These are phyloP conservation scores for Muscina levida DNA, from an alignment of 2,888 invertebrate species.

Conservation along the genomic window DNA sequence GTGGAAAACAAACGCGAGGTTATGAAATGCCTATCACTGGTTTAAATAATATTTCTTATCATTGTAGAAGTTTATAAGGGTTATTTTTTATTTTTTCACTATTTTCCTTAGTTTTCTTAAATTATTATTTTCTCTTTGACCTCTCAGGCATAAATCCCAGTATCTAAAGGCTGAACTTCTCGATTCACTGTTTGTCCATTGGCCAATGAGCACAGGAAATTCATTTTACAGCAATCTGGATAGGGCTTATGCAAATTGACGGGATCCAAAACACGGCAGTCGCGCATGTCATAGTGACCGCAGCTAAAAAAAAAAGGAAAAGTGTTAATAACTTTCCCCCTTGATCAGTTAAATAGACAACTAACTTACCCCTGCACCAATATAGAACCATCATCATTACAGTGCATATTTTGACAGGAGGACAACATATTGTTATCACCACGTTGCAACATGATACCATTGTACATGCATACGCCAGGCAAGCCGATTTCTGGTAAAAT, in stretches of 20 bases:
- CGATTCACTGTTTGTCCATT: constrained; percentile 58
- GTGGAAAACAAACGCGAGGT: too few relatives aligned
- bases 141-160: constrained; percentile 60
- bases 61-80: too few relatives aligned
- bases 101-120: too few relatives aligned
- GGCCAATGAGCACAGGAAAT: constrained; percentile 65
- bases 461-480: constrained; percentile 69
- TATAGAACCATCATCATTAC: constrained; percentile 70
- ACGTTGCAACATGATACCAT: constrained; percentile 67
- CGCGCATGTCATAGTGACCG: constrained; percentile 65
- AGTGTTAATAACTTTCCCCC: not conserved
- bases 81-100: too few relatives aligned
- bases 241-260: constrained; percentile 66
- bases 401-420: constrained; percentile 69
- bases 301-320: constrained; percentile 61
- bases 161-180: constrained; percentile 63
- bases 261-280: constrained; percentile 66
- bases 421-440: constrained; percentile 68
- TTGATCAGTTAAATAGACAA: not conserved
- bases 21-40: too few relatives aligned
- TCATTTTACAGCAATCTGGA: constrained; percentile 71
- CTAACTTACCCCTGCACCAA: constrained; percentile 69
- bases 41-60: too few relatives aligned
- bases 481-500: constrained; percentile 58
- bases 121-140: too few relatives aligned